Base-by-base conservation (phyloP, 2,797 vertebrate genomes). In the Sciaenops ocellatus region DNA sequence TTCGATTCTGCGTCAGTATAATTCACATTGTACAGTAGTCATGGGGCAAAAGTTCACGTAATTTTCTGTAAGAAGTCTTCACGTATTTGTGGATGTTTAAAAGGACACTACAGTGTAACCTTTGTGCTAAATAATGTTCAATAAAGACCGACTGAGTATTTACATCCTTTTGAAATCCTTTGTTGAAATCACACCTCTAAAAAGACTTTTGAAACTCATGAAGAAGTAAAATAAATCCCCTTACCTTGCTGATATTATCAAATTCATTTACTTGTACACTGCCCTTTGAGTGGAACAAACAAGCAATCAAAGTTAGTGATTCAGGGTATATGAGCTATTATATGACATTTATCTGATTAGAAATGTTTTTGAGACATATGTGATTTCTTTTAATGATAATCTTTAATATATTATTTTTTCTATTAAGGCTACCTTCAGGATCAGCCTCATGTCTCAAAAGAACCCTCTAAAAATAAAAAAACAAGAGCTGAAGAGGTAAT, bases 21-120 rank as follows among this genome's bases (percentile, higher is more conserved):
- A 79, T 67, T 86, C 63, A 86, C 65, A 50, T 64, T 44, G 64
- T 85, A 63, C 15, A 52, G 5, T 5, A 55, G 50, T 64, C 51
- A 56, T 26, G 16, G 85, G 69, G 20, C 79, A 90, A 92, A 90
- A 80, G 83, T 84, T 69, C 51, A 64, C n/a, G 20, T 13, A 16
- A 12, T n/a, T 62, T 24, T 86, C 51, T 80, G 38, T 8, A 7
- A 57, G 34, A 71, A 20, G 18, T 26, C 5, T 56, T 84, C 4
- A 18, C 56, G 41, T 28, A 34, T 71, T 55, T 73, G 28, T 59
- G 4, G 13, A n/a, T 30, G 8, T 50, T 51, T 22, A 55, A 7
- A 60, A 22, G 46, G 18, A 51, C 52, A 11, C 28, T n/a, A 4
- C 3, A 42, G 7, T 15, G 55, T 74, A 20, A 63, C 24, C 18